Evolutionary conservation across 2,888 invertebrate species (phyloP), one percentile per base, ranked within the genome.

Genomic region (Tillus elongatus): DNA sequence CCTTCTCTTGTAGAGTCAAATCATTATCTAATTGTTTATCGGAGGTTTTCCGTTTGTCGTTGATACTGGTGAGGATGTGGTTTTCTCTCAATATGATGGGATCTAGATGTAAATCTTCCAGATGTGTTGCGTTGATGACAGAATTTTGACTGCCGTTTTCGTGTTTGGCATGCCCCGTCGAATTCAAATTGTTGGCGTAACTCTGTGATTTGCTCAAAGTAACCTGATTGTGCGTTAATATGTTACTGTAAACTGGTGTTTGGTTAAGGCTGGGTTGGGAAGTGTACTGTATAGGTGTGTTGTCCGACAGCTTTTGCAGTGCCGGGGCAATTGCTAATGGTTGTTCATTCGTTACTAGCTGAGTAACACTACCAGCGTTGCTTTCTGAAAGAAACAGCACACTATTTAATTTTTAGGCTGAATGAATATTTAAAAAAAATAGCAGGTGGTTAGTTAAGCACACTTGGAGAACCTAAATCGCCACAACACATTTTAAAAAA

Each of bases 341-440:
- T 44, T 75, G 71, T 64, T 78, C 78, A 55, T 74, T 78, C 47
- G 72, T 70, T 45, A 78, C 75, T 53, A 79, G 66, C 55, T 77
- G 77, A 38, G 75, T 75, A 59, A 77, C 69, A 59, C 77, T 78
- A 63, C 75, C 77, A 49, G 76, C 73, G 58, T 77, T 71, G 51
- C 70, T 77, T 65, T 75, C 78, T 78, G 70, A 35, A 68, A 68
- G 46, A 45, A 53, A 53, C 56, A 19, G 24, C n/a, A 6, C 24
- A 19, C 6, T n/a, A 19, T 19, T n/a, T n/a, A 19, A 19, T 19
- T 19, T 19, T 8, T 8, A 8, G 24, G 6, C 24, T 19, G 24
- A 19, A 6, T 19, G n/a, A 8, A 19, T n/a, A 19, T 19, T 19
- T n/a, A n/a, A 6, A 2, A 33, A 19, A 16, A 9, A 16, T 10